Conservation (phyloP, 2,113 vertebrate species). For the Syngnathoides biaculeatus region DNA sequence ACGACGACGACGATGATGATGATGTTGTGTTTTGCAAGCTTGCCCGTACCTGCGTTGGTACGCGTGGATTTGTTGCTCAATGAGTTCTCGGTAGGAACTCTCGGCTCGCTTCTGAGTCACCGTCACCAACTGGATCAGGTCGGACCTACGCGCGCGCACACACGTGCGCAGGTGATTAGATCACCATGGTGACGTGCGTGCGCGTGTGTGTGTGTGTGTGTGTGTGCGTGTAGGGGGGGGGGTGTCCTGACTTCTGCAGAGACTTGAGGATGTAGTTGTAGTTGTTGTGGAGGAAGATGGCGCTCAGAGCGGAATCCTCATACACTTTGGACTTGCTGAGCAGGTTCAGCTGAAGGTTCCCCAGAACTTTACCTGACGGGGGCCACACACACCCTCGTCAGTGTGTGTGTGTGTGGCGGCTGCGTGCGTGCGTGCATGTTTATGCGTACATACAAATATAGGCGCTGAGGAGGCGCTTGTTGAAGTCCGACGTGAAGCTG, state of each 20-base stretch:
- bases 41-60: slow-evolving; percentile 94
- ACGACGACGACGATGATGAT: not conserved
- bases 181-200: not conserved
- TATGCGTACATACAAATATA: slow-evolving; percentile 86
- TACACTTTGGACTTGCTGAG: slow-evolving; percentile 98
- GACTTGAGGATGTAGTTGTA: slow-evolving; percentile 99
- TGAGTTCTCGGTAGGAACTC: slow-evolving; percentile 85
- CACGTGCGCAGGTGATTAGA: not conserved
- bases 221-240: too few relatives aligned
- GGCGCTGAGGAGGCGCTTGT: slow-evolving; percentile 87
- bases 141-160: slow-evolving; percentile 74
- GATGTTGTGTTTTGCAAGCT: too few relatives aligned
- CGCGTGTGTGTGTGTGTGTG: not conserved
- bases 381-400: too few relatives aligned
- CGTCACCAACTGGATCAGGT: slow-evolving; percentile 92
- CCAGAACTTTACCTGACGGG: slow-evolving; percentile 87
- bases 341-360: slow-evolving; percentile 94
- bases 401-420: too few relatives aligned
- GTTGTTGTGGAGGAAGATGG: slow-evolving; percentile 97
- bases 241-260: slow-evolving; percentile 85
- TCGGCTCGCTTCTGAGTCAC: slow-evolving; percentile 92
- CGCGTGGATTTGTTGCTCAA: slow-evolving; percentile 88
- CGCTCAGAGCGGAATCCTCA: slow-evolving; percentile 89
- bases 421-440: not conserved
- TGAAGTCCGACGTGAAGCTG: slow-evolving; percentile 93